These are phyloP conservation scores for Uromys caudimaculatus DNA, from an alignment of 2,797 vertebrate species.

Conservation along the genomic window DNA sequence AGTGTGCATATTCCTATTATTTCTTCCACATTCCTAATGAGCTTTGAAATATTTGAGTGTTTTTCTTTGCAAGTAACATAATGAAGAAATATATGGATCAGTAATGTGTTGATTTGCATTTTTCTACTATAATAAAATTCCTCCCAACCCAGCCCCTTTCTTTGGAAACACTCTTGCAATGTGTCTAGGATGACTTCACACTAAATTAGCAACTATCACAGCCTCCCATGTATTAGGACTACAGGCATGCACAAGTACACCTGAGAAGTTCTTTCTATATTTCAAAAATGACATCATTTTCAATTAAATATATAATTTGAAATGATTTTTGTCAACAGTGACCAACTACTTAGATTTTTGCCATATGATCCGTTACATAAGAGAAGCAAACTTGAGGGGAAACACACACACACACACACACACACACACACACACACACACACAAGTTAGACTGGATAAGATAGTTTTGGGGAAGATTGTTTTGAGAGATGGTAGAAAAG, in stretches of 20 bases:
- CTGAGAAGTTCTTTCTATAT: not conserved
- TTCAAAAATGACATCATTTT: not conserved
- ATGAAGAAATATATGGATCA: not conserved
- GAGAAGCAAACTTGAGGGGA: not conserved
- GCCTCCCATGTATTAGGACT: not conserved
- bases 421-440: not conserved
- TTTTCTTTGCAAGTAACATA: not conserved
- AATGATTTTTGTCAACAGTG: not conserved
- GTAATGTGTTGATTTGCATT: not conserved
- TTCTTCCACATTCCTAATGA: conserved; percentile 36
- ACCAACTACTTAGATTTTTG: not conserved
- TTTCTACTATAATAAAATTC: not conserved
- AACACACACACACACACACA: not conserved
- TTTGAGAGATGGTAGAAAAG: not conserved
- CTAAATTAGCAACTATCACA: not conserved
- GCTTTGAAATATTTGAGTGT: not conserved
- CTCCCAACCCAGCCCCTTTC: not conserved
- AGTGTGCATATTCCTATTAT: not conserved
- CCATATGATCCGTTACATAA: not conserved
- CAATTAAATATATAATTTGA: not conserved
- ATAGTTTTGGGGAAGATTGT: not conserved
- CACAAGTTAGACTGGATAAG: not conserved
- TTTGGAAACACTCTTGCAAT: not conserved
- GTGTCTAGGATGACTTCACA: not conserved
- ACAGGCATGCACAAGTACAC: not conserved